Conservation (phyloP, 2,113 vertebrate species). For the Promerops cafer region DNA sequence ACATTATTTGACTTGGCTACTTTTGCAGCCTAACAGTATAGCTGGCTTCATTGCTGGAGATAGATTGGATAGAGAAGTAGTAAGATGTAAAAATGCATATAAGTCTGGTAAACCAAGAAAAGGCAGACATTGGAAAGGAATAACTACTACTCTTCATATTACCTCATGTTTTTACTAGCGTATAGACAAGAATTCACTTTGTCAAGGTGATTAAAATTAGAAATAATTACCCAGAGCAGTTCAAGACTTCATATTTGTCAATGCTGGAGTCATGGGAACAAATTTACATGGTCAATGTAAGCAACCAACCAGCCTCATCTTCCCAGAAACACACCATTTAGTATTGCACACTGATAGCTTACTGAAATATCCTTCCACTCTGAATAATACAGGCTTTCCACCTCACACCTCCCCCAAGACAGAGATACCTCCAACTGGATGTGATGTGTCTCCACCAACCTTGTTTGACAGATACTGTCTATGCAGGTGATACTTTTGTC, state of each 20-base stretch:
- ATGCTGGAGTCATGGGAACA: rapidly evolving
- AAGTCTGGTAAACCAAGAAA: background rate
- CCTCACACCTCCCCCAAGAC: background rate
- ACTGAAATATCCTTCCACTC: background rate
- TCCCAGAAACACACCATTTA: background rate
- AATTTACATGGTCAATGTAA: background rate
- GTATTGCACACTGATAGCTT: background rate
- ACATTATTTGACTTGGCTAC: background rate
- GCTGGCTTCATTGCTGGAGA: background rate
- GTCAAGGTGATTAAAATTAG: background rate
- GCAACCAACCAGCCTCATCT: background rate
- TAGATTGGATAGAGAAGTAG: background rate
- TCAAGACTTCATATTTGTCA: background rate
- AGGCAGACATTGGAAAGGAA: background rate
- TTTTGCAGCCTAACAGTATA: background rate
- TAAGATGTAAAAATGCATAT: background rate
- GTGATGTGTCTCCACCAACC: background rate
- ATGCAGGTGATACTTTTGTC: background rate
- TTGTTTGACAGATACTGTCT: background rate
- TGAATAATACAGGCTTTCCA: background rate
- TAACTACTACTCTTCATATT: background rate
- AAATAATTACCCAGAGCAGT: background rate
- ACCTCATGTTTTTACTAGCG: background rate
- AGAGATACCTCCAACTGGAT: background rate
- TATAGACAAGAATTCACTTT: background rate